These are phyloP conservation scores for Vireo griseus DNA, from an alignment of 2,797 vertebrate species.

Conservation along the genomic window DNA sequence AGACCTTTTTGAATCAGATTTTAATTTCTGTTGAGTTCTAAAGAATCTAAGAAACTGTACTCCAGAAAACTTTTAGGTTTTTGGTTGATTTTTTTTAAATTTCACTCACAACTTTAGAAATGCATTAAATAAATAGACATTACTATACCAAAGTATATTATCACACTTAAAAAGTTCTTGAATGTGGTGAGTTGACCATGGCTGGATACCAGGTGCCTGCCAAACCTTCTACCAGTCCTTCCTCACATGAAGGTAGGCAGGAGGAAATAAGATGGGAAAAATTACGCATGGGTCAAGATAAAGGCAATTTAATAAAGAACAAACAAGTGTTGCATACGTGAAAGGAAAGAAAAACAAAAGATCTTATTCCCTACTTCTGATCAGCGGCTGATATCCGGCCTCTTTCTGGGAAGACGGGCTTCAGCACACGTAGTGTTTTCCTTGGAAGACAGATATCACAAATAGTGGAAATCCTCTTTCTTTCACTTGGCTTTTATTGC, in stretches of 20 bases:
- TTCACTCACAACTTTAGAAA: neutral
- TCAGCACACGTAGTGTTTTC: rapidly evolving
- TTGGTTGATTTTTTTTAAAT: neutral
- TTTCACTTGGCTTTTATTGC: neutral
- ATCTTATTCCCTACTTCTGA: neutral
- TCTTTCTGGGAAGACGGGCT: neutral
- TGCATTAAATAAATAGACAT: neutral
- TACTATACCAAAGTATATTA: neutral
- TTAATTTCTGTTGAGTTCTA: neutral
- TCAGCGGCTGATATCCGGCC: rapidly evolving
- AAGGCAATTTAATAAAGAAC: neutral
- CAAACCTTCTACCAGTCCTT: neutral
- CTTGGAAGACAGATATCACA: neutral
- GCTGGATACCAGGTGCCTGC: neutral
- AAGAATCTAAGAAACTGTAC: neutral
- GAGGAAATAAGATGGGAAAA: neutral
- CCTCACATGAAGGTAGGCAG: neutral
- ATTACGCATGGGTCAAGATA: neutral
- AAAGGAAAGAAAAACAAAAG: neutral
- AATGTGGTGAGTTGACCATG: neutral
- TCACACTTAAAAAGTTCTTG: neutral
- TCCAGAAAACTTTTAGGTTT: neutral
- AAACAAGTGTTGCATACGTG: rapidly evolving
- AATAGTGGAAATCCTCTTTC: rapidly evolving
- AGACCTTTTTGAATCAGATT: neutral